These are phyloP conservation scores for Cebidichthys violaceus DNA, from an alignment of 2,113 vertebrate species.

Conservation along the genomic window DNA sequence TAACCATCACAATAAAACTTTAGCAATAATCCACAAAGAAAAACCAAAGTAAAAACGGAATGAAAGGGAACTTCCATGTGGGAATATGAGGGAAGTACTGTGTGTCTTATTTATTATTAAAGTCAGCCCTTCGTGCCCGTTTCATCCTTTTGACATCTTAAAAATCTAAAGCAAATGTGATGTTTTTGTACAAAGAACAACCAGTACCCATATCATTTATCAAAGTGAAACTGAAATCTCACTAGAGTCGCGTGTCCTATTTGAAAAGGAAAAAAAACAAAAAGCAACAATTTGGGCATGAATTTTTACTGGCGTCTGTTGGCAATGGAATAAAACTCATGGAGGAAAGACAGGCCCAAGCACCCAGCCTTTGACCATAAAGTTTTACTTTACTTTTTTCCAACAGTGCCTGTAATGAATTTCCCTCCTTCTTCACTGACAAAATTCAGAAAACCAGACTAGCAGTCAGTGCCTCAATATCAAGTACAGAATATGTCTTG, in stretches of 20 bases:
- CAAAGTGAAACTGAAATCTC: slow-evolving; percentile 17
- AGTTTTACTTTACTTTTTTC: background rate
- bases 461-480: too few species aligned
- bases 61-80: background rate
- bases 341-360: background rate
- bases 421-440: too few species aligned
- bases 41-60: background rate
- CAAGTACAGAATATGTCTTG: too few species aligned
- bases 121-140: background rate
- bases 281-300: background rate
- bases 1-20: background rate
- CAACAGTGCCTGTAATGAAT: too few species aligned
- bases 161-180: slow-evolving; percentile 29
- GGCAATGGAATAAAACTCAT: background rate
- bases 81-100: slow-evolving; percentile 15
- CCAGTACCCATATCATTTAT: slow-evolving; percentile 13
- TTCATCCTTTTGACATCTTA: slow-evolving; percentile 13
- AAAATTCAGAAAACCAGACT: too few species aligned
- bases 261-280: slow-evolving; percentile 10
- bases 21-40: background rate
- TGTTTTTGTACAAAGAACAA: slow-evolving; percentile 26
- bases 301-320: background rate
- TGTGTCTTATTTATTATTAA: slow-evolving; percentile 10
- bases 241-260: slow-evolving; percentile 4
- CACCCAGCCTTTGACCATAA: background rate